Evolutionary conservation across 2,888 invertebrate genomes (phyloP).

Genomic region (Aphidoletes aphidimyza): DNA sequence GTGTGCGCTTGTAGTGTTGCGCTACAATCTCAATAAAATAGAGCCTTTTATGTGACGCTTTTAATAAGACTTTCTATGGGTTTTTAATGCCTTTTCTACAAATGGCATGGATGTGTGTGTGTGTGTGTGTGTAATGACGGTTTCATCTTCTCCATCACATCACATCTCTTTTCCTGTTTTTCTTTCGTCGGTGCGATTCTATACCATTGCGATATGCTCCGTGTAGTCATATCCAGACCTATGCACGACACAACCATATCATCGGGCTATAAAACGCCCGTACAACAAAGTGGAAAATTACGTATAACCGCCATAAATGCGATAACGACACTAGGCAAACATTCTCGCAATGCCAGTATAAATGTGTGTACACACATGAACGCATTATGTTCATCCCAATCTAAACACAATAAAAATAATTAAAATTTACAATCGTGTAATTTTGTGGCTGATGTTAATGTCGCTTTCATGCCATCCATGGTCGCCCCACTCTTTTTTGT

Average conservation of each 20-base stretch:
- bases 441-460: slow-evolving; percentile 49
- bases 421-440: slow-evolving; percentile 44
- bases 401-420: slow-evolving; percentile 51
- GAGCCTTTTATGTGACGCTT: slow-evolving; percentile 30
- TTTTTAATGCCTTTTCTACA: slow-evolving; percentile 33
- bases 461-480: not conserved
- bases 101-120: not conserved
- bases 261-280: not conserved
- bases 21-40: slow-evolving; percentile 37
- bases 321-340: slow-evolving; percentile 21
- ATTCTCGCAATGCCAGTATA: not conserved
- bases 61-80: slow-evolving; percentile 48
- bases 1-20: not conserved
- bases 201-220: not conserved
- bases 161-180: too few species aligned
- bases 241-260: not conserved
- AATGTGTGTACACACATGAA: slow-evolving; percentile 13
- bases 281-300: slow-evolving; percentile 46
- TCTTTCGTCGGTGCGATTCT: not conserved
- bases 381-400: slow-evolving; percentile 49
- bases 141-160: not conserved
- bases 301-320: slow-evolving; percentile 37
- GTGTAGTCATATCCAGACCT: not conserved
- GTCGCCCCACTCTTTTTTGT: not conserved
- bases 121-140: slow-evolving; percentile 7